phyloP scores from a whole-genome alignment of 2,113 vertebrate genomes.

The Fregetta grallaria region DNA sequence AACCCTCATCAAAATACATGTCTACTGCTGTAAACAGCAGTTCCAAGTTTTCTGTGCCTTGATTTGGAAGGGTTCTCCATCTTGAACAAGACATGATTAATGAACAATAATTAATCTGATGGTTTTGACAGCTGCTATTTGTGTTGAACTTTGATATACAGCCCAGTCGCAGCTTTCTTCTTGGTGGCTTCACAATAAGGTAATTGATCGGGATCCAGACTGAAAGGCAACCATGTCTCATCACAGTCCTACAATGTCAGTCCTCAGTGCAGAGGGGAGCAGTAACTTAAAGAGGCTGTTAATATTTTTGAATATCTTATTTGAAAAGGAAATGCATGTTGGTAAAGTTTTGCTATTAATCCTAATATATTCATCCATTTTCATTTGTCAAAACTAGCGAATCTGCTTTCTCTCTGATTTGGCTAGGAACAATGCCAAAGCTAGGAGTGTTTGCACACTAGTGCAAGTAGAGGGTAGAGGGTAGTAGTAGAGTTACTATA shows the following conservation, averaged over 20 bases:
- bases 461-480: not conserved
- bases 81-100: not conserved
- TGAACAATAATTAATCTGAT: not conserved
- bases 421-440: not conserved
- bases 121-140: not conserved
- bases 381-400: not conserved
- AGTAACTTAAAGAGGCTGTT: not conserved
- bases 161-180: not conserved
- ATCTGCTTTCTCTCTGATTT: not conserved
- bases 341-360: not conserved
- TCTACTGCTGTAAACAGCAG: not conserved
- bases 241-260: not conserved
- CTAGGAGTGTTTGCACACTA: not conserved
- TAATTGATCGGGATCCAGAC: not conserved
- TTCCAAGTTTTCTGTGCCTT: not conserved
- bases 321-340: not conserved
- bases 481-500: not conserved
- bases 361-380: not conserved
- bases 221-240: not conserved
- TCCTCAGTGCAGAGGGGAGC: not conserved
- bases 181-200: not conserved
- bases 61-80: not conserved
- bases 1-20: not conserved
- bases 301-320: not conserved
- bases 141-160: not conserved